These are phyloP conservation scores for Mellivora capensis DNA, from an alignment of 2,113 vertebrate species.

Conservation along the genomic window DNA sequence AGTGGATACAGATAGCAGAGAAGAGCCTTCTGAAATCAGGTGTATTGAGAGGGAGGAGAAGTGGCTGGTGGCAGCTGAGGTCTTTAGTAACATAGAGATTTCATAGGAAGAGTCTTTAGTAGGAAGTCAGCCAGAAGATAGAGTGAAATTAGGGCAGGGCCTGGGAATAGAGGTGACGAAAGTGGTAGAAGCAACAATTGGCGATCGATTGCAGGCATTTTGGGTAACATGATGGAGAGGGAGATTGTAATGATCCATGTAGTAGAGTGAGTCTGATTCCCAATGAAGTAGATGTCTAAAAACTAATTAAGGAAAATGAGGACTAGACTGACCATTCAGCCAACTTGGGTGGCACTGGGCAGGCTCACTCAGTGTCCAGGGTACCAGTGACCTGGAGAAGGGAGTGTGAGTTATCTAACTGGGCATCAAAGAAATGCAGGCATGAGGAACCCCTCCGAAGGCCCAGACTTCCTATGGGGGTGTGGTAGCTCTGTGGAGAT, in stretches of 20 bases:
- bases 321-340: not conserved
- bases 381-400: not conserved
- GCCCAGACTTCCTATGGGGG: not conserved
- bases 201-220: not conserved
- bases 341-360: not conserved
- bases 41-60: not conserved
- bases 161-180: not conserved
- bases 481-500: no score
- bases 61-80: not conserved
- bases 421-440: not conserved
- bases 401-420: fast-evolving
- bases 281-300: not conserved
- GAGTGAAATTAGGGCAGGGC: not conserved
- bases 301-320: not conserved
- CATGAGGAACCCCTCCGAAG: not conserved
- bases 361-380: not conserved
- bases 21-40: conserved; percentile 56
- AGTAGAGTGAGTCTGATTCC: not conserved
- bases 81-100: not conserved
- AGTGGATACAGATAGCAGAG: not conserved
- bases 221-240: not conserved
- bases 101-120: not conserved
- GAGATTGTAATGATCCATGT: fast-evolving
- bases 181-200: no score
- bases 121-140: not conserved